phyloP scores from a whole-genome alignment of 2,797 vertebrate genomes.

The Pogoniulus pusillus region DNA sequence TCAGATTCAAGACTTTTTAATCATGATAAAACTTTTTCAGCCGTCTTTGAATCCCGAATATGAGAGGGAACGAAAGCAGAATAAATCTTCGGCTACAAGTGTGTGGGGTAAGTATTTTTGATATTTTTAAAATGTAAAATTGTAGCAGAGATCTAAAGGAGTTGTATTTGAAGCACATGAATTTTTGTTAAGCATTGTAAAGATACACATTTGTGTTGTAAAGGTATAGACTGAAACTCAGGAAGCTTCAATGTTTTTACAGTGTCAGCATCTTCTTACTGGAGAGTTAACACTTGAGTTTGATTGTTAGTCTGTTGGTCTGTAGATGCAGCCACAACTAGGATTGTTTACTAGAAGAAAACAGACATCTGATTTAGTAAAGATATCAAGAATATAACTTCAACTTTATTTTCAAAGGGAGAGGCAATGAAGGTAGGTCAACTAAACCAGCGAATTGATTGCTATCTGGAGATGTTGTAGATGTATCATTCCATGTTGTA shows the following conservation, averaged over 20 bases:
- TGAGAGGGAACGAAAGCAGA: slow-evolving; percentile 78
- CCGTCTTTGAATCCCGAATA: slow-evolving; percentile 81
- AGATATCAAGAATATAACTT: background rate
- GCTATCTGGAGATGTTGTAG: background rate
- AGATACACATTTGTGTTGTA: background rate
- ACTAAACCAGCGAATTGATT: background rate
- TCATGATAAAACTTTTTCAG: slow-evolving; percentile 15
- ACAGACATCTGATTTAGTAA: background rate
- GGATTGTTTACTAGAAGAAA: background rate
- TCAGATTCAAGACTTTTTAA: background rate
- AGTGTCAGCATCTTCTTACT: background rate
- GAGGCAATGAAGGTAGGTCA: background rate
- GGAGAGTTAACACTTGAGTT: background rate
- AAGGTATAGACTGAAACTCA: background rate
- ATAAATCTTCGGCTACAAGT: slow-evolving; percentile 78
- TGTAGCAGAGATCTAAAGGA: background rate
- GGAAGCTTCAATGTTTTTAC: background rate
- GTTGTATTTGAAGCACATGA: background rate
- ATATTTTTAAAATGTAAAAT: background rate
- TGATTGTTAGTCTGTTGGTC: background rate
- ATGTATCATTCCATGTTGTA: too few species aligned
- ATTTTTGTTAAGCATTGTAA: background rate
- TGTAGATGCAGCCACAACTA: background rate
- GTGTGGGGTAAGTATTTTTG: slow-evolving; percentile 81
- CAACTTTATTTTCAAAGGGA: background rate